Conservation (phyloP, 2,797 vertebrate species). For the Semaprochilodus insignis region DNA sequence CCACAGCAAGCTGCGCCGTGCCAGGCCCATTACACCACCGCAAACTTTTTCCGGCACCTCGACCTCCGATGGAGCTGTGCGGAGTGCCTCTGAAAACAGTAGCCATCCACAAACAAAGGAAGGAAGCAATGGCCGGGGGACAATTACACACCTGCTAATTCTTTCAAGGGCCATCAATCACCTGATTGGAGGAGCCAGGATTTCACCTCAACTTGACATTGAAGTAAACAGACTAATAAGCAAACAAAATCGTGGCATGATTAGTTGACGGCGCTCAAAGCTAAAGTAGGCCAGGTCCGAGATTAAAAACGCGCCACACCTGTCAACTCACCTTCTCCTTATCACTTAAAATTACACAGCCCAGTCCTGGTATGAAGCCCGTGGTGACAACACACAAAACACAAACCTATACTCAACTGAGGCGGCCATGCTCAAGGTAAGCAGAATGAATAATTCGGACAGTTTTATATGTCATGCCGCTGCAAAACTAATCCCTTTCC, state of each 20-base stretch:
- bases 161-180: conserved; percentile 63
- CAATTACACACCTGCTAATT: conserved; percentile 62
- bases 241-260: conserved; percentile 52
- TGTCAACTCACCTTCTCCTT: conserved; percentile 46
- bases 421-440: conserved; percentile 16
- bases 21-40: conserved; percentile 60
- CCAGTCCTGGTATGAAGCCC: conserved; percentile 35
- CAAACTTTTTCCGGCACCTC: conserved; percentile 41
- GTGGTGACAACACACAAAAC: conserved; percentile 17
- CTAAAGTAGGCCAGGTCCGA: conserved; percentile 32
- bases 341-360: conserved; percentile 57
- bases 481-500: conserved; percentile 9
- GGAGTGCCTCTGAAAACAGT: conserved; percentile 54
- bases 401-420: neutral
- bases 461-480: conserved; percentile 19
- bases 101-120: conserved; percentile 48
- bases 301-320: conserved; percentile 51
- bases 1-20: conserved; percentile 76
- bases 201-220: conserved; percentile 64
- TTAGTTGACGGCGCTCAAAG: conserved; percentile 42
- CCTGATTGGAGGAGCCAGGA: conserved; percentile 53
- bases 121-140: conserved; percentile 46
- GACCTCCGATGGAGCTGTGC: conserved; percentile 40
- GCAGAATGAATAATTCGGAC: conserved; percentile 25
- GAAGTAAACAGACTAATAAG: conserved; percentile 61